Conservation (phyloP, 23 tunicate genomes). For the Trididemnum nubilum region DNA sequence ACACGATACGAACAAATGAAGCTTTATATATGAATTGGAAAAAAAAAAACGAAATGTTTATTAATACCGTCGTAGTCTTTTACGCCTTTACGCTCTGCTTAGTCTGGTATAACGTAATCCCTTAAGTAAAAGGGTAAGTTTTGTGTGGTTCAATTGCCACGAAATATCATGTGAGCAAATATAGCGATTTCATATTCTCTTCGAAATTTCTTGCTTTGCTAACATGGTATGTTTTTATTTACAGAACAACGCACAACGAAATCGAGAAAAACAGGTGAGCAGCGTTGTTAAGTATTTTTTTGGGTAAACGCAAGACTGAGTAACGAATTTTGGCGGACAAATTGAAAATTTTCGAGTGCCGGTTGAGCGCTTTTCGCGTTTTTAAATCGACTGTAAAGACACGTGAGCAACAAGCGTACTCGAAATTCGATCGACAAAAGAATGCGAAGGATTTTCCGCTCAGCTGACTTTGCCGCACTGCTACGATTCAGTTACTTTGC, state of each 20-base stretch:
- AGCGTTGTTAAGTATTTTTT: neutral
- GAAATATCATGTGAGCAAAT: no score
- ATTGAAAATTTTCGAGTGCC: neutral
- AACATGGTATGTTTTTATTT: conserved; percentile 6
- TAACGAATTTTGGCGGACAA: conserved; percentile 1
- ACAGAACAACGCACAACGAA: conserved; percentile 95
- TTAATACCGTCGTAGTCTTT: no score
- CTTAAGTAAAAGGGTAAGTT: no score
- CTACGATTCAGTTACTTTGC: neutral
- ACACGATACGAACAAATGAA: no score
- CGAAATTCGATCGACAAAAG: neutral
- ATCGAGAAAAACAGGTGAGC: conserved; percentile 86
- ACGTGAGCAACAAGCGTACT: neutral
- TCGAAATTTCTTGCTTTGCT: no score
- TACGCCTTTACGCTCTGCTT: no score
- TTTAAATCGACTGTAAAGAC: neutral
- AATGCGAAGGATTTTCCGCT: neutral
- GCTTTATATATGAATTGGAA: no score
- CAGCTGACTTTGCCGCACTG: neutral
- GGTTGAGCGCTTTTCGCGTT: neutral
- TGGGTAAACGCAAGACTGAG: neutral
- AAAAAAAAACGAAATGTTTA: no score
- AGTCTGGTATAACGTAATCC: no score
- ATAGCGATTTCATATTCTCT: no score
- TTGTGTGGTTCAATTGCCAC: no score